Conservation (phyloP, 2,888 invertebrate genomes). For the Molorchus minor region DNA sequence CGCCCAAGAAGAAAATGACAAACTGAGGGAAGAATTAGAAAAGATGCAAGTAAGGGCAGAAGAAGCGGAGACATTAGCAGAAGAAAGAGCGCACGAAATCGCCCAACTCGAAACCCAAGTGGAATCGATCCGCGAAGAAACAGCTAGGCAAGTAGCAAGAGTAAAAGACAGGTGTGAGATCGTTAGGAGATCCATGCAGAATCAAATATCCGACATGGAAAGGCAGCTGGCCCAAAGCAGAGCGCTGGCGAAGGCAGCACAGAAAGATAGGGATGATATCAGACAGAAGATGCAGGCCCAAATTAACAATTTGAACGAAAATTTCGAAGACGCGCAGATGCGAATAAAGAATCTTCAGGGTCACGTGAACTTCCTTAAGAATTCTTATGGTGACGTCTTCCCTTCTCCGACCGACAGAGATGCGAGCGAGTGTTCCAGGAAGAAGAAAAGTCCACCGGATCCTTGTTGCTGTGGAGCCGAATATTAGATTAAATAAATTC, state of each 20-base stretch:
- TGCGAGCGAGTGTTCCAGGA: slow-evolving; percentile 8
- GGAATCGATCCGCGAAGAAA: slow-evolving; percentile 74
- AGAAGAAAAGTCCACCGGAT: slow-evolving; percentile 38
- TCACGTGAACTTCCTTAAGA: slow-evolving; percentile 71
- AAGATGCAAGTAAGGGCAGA: slow-evolving; percentile 69
- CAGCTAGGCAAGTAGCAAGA: slow-evolving; percentile 71
- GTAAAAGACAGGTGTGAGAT: slow-evolving; percentile 75
- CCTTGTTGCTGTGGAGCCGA: slow-evolving; percentile 53
- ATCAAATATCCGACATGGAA: slow-evolving; percentile 73
- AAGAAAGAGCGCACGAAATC: slow-evolving; percentile 75
- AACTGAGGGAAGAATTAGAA: slow-evolving; percentile 57
- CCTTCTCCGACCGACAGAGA: slow-evolving; percentile 30
- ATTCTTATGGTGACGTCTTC: slow-evolving; percentile 55
- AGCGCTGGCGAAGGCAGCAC: slow-evolving; percentile 71
- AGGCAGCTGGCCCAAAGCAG: slow-evolving; percentile 72
- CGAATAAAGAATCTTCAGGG: slow-evolving; percentile 71
- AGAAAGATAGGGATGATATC: slow-evolving; percentile 75
- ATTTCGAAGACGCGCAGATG: slow-evolving; percentile 73
- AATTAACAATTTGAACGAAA: slow-evolving; percentile 72
- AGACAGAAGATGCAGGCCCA: slow-evolving; percentile 76
- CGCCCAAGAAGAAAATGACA: slow-evolving; percentile 50
- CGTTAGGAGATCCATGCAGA: slow-evolving; percentile 68
- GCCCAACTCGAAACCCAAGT: slow-evolving; percentile 72
- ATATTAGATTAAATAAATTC: slow-evolving; percentile 31
- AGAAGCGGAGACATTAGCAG: slow-evolving; percentile 69